Evolutionary conservation across 2,888 invertebrate species (phyloP).

Genomic region (Ornithoptera alexandrae): DNA sequence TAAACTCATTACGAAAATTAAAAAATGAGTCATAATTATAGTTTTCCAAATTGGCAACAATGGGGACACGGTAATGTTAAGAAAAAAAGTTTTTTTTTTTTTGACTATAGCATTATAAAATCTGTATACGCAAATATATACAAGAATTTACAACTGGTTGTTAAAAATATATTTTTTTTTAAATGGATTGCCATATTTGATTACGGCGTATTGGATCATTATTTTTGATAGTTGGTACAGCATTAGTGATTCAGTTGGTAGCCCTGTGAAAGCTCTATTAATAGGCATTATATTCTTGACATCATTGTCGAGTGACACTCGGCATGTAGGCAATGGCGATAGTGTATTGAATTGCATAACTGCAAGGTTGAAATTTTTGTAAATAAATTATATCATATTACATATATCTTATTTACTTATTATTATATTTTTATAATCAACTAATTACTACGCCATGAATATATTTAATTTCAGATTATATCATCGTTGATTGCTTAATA

Average conservation of each 20-base stretch:
- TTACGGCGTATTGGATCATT: background rate
- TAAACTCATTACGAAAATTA: background rate
- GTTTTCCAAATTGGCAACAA: background rate
- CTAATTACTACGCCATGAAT: too few species aligned
- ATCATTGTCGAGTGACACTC: conserved; percentile 28
- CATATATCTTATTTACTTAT: too few species aligned
- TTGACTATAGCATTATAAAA: too few species aligned
- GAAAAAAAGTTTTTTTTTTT: too few species aligned
- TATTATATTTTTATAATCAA: too few species aligned
- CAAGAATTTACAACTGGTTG: too few species aligned
- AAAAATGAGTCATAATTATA: background rate
- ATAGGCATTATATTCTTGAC: conserved; percentile 32
- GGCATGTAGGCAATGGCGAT: conserved; percentile 12
- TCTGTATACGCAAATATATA: too few species aligned
- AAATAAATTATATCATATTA: too few species aligned
- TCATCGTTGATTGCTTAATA: too few species aligned
- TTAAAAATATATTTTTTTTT: too few species aligned
- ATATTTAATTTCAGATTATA: too few species aligned
- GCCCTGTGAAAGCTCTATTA: conserved; percentile 31
- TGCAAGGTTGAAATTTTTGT: conserved; percentile 15
- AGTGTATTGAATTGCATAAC: conserved; percentile 26
- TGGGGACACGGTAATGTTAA: too few species aligned
- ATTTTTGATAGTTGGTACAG: background rate
- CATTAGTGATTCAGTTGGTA: conserved; percentile 3
- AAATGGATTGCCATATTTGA: background rate